These are phyloP conservation scores for Gobio gobio DNA, from an alignment of 2,113 vertebrate genomes.

Conservation along the genomic window DNA sequence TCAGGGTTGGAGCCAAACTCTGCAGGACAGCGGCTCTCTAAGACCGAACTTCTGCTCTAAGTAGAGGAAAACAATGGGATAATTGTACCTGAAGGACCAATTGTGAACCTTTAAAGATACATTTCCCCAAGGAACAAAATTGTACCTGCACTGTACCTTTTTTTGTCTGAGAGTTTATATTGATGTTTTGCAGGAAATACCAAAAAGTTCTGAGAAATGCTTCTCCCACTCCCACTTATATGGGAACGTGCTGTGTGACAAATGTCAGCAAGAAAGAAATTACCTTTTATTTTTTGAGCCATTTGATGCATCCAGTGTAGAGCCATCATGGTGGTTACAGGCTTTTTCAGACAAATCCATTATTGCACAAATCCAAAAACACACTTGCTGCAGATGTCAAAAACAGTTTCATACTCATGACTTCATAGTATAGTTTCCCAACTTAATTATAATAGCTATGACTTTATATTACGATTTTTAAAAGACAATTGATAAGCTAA, in stretches of 20 bases:
- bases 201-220: neutral
- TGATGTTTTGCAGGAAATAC: neutral
- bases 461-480: neutral
- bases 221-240: neutral
- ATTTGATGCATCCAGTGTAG: neutral
- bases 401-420: neutral
- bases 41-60: no score
- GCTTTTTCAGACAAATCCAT: neutral
- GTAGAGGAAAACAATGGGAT: no score
- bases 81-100: no score
- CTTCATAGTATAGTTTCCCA: neutral
- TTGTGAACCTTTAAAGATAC: no score
- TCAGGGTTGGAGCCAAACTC: no score
- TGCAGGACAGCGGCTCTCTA: no score
- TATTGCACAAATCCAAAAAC: neutral
- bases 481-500: neutral
- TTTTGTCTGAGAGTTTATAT: neutral
- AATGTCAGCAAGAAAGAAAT: neutral
- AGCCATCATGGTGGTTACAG: neutral
- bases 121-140: no score
- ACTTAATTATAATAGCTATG: neutral
- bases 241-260: neutral
- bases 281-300: neutral
- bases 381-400: neutral
- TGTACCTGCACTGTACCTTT: no score